phyloP scores from a whole-genome alignment of 1,140 invertebrate species.

The Temnothorax longispinosus region DNA sequence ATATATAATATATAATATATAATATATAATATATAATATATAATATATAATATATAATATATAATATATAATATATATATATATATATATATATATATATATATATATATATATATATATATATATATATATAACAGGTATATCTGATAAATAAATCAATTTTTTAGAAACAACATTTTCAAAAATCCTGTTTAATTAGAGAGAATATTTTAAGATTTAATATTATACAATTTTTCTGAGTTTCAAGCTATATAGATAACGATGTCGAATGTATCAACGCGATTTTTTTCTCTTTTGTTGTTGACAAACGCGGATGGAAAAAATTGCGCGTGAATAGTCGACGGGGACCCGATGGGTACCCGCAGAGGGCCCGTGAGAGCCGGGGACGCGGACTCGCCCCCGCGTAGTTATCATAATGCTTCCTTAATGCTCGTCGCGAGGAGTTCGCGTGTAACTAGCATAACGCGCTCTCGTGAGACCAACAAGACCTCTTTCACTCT shows the following conservation, averaged over 20 bases:
- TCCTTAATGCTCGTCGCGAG: conserved; percentile 78
- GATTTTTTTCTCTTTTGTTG: not conserved
- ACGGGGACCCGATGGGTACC: conserved; percentile 28
- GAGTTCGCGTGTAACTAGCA: conserved; percentile 79
- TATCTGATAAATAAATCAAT: not conserved
- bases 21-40: too few species aligned
- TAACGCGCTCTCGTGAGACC: conserved; percentile 81
- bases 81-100: too few species aligned
- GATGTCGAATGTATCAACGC: not conserved
- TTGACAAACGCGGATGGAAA: conserved; percentile 25
- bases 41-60: too few species aligned
- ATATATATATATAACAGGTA: too few species aligned
- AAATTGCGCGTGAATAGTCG: conserved; percentile 21
- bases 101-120: too few species aligned
- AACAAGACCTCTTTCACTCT: conserved; percentile 79
- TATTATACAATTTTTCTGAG: not conserved
- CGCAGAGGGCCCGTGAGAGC: conserved; percentile 61
- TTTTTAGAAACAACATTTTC: not conserved
- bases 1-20: too few species aligned
- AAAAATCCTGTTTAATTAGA: not conserved
- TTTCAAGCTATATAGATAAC: not conserved
- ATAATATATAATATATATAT: too few species aligned
- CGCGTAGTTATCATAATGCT: conserved; percentile 76
- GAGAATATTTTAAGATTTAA: not conserved
- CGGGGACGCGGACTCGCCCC: conserved; percentile 50